phyloP scores from a whole-genome alignment of 2,797 vertebrate genomes.

The Parotocinclus haroldoi region DNA sequence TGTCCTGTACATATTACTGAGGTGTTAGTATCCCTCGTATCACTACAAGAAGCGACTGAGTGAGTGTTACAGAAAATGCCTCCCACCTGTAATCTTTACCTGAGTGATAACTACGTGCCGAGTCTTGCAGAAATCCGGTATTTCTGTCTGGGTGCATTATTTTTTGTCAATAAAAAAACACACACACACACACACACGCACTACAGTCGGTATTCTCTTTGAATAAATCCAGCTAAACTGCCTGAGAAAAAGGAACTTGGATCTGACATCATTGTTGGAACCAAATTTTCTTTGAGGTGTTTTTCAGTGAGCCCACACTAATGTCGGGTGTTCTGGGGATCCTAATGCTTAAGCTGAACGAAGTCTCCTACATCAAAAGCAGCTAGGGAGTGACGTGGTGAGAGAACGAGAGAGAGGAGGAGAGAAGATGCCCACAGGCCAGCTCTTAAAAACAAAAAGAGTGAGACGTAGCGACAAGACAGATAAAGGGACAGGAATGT shows the following conservation, averaged over 20 bases:
- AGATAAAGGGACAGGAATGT: conserved; percentile 21
- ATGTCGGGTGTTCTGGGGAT: conserved; percentile 71
- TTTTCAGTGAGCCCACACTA: conserved; percentile 67
- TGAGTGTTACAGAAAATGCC: too few relatives aligned
- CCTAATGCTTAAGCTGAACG: conserved; percentile 72
- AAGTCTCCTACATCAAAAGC: conserved; percentile 61
- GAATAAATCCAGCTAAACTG: conserved; percentile 63
- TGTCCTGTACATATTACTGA: too few relatives aligned
- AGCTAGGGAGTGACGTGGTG: conserved; percentile 45
- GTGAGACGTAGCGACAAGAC: conserved; percentile 62
- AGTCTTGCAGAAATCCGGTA: too few relatives aligned
- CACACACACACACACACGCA: background rate
- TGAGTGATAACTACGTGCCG: too few relatives aligned
- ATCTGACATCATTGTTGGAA: conserved; percentile 42
- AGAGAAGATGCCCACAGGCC: conserved; percentile 52
- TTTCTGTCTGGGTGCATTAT: background rate
- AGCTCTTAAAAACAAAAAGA: conserved; percentile 50
- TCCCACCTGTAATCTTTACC: too few relatives aligned
- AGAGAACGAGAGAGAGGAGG: conserved; percentile 41
- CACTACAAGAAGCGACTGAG: too few relatives aligned
- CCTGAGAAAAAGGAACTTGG: conserved; percentile 66
- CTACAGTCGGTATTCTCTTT: background rate
- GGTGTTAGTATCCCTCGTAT: too few relatives aligned
- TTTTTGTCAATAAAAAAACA: too few relatives aligned
- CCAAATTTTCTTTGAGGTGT: conserved; percentile 63